Conservation (phyloP, 2,888 invertebrate species). For the Phyllotreta cruciferae region DNA sequence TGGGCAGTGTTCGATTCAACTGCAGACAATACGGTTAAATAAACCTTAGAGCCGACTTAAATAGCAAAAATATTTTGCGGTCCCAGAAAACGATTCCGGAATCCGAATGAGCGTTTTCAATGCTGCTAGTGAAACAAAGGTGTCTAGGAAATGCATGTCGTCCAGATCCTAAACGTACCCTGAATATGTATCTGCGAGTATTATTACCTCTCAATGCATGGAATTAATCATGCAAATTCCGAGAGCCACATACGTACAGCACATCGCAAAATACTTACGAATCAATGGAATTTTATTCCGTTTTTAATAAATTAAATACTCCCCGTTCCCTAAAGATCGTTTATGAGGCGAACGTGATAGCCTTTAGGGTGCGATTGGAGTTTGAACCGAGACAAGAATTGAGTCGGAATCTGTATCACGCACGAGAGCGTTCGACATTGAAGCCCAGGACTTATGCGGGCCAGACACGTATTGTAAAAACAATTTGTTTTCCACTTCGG, state of each 20-base stretch:
- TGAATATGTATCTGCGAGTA: too few relatives aligned
- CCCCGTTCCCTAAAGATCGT: neutral
- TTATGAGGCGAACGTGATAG: neutral
- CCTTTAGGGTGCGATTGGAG: neutral
- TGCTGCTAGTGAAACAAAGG: constrained; percentile 1
- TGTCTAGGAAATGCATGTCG: neutral
- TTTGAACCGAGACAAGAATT: constrained; percentile 12
- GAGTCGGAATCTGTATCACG: constrained; percentile 18
- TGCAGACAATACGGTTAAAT: neutral
- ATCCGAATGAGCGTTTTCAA: neutral
- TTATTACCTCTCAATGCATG: too few relatives aligned
- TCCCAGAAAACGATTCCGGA: constrained; percentile 1
- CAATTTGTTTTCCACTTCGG: constrained; percentile 10
- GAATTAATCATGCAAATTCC: too few relatives aligned
- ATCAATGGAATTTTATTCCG: neutral
- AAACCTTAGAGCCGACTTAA: constrained; percentile 22
- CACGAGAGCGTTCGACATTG: constrained; percentile 12
- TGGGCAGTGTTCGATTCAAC: too few relatives aligned
- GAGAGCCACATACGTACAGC: too few relatives aligned
- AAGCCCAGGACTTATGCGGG: constrained; percentile 1
- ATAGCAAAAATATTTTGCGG: constrained; percentile 26
- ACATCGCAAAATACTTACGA: neutral
- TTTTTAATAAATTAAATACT: too few relatives aligned
- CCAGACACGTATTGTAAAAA: constrained; percentile 15
- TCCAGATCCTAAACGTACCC: too few relatives aligned